Conservation (phyloP, 2,797 vertebrate species). For the Melanotaenia trifasciata region DNA sequence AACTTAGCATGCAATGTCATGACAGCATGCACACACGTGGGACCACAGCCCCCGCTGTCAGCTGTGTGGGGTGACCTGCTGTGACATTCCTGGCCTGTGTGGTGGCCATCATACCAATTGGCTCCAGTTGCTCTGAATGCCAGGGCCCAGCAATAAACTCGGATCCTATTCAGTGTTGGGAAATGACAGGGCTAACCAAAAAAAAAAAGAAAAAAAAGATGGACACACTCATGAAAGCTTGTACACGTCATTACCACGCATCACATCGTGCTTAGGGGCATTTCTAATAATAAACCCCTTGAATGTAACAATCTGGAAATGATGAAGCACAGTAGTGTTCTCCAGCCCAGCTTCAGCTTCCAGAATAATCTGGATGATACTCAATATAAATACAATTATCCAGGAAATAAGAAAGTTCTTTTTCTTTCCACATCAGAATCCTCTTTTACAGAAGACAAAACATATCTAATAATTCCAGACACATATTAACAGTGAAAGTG, state of each 20-base stretch:
- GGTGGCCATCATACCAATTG: constrained; percentile 61
- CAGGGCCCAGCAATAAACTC: constrained; percentile 69
- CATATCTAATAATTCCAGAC: constrained; percentile 40
- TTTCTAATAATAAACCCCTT: constrained; percentile 46
- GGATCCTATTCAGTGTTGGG: constrained; percentile 49
- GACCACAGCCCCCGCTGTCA: constrained; percentile 65
- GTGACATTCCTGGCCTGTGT: constrained; percentile 72
- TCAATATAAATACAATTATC: constrained; percentile 62
- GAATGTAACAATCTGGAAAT: constrained; percentile 24
- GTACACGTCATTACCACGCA: constrained; percentile 12
- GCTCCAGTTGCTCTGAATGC: constrained; percentile 76
- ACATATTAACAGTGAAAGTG: constrained; percentile 33
- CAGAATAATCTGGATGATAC: constrained; percentile 40
- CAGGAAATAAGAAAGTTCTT: constrained; percentile 54
- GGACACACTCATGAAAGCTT: not conserved
- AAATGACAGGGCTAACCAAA: constrained; percentile 52
- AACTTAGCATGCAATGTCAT: constrained; percentile 34
- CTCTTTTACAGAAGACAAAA: constrained; percentile 55
- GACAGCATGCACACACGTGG: constrained; percentile 33
- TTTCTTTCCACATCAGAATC: constrained; percentile 53
- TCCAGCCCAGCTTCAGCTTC: constrained; percentile 25
- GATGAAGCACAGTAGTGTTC: constrained; percentile 45
- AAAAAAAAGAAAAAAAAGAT: constrained; percentile 29
- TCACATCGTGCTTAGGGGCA: constrained; percentile 9
- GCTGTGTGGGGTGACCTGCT: constrained; percentile 80